phyloP scores from a whole-genome alignment of 2,113 vertebrate genomes.

The Clarias batrachus region DNA sequence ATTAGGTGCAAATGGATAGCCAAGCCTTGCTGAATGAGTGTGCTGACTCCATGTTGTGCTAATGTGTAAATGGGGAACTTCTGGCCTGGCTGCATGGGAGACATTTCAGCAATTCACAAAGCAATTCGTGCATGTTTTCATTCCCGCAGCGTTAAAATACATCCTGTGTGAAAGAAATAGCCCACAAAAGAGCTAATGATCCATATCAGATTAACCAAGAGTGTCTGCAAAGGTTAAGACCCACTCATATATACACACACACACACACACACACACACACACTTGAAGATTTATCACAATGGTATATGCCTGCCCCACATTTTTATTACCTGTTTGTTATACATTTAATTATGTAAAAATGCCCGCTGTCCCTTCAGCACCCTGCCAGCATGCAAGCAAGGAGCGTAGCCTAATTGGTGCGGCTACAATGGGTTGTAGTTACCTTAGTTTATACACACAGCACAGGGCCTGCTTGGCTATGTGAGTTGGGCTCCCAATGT shows the following conservation, averaged over 20 bases:
- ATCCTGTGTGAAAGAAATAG: neutral
- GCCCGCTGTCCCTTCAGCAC: no score
- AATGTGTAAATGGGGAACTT: conserved; percentile 8
- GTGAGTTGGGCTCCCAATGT: no score
- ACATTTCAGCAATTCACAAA: neutral
- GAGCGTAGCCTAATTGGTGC: no score
- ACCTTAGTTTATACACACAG: no score
- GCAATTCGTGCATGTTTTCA: neutral
- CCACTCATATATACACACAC: neutral
- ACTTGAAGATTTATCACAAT: neutral
- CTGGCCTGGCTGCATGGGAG: neutral
- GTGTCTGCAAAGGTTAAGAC: neutral
- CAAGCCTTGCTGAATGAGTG: neutral
- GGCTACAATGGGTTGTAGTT: no score
- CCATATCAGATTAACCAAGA: neutral
- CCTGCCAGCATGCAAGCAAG: no score
- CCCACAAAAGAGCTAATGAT: neutral
- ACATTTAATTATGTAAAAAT: no score
- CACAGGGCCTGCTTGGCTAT: no score
- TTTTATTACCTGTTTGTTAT: neutral
- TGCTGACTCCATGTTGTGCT: neutral
- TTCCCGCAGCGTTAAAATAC: neutral
- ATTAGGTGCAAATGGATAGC: conserved; percentile 2
- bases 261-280: neutral
- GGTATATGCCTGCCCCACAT: neutral